Conservation (phyloP, 1,140 invertebrate genomes). For the Cherax destructor region DNA sequence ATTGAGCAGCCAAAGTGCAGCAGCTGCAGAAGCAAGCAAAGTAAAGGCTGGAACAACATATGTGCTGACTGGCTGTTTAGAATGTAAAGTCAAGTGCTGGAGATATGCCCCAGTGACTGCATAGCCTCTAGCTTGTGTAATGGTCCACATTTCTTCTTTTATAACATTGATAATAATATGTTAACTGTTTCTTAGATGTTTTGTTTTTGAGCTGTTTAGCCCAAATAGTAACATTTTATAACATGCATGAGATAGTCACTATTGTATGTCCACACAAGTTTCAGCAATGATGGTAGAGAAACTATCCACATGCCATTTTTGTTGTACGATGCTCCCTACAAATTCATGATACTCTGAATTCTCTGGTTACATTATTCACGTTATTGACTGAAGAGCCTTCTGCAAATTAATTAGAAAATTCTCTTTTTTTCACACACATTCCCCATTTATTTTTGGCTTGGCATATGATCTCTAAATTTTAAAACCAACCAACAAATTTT, state of each 20-base stretch:
- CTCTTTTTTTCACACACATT: too few relatives aligned
- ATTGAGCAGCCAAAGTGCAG: slow-evolving; percentile 42
- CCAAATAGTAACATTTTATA: slow-evolving; percentile 19
- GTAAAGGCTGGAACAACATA: slow-evolving; percentile 37
- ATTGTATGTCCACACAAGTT: slow-evolving; percentile 23
- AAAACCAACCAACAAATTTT: too few relatives aligned
- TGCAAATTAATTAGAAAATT: too few relatives aligned
- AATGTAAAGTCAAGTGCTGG: slow-evolving; percentile 33
- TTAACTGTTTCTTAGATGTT: not conserved
- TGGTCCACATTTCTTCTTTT: not conserved
- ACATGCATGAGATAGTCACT: slow-evolving; percentile 31
- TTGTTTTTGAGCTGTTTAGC: slow-evolving; percentile 7
- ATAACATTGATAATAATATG: slow-evolving; percentile 3
- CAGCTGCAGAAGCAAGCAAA: slow-evolving; percentile 27
- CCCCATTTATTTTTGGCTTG: too few relatives aligned
- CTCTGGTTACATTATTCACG: too few relatives aligned
- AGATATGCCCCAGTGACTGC: slow-evolving; percentile 42
- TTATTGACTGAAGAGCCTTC: too few relatives aligned
- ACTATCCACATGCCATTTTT: not conserved
- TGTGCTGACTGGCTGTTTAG: slow-evolving; percentile 40
- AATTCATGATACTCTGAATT: too few relatives aligned
- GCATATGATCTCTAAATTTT: too few relatives aligned
- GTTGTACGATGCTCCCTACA: not conserved
- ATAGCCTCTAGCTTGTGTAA: slow-evolving; percentile 41
- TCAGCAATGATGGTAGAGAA: slow-evolving; percentile 29